Conservation (phyloP, 1,140 invertebrate genomes). For the Drosophila kurseongensis region DNA sequence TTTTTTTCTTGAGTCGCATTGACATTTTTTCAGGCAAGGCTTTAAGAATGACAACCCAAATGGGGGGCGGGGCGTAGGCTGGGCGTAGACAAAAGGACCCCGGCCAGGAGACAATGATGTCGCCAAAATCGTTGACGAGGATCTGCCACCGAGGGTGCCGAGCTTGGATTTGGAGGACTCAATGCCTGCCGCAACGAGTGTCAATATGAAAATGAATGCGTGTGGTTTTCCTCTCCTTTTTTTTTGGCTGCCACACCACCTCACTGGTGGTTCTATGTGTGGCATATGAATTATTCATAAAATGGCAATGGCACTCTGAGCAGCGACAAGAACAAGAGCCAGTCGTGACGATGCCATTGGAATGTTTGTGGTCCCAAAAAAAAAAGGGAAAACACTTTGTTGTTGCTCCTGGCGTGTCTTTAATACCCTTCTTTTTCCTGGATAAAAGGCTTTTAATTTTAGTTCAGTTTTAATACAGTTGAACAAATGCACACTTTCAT, state of each 20-base stretch:
- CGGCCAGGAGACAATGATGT: slow-evolving; percentile 64
- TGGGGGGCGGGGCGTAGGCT: slow-evolving; percentile 5
- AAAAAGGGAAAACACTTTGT: slow-evolving; percentile 11
- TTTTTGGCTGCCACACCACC: slow-evolving; percentile 6
- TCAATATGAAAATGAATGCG: slow-evolving; percentile 80
- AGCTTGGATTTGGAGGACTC: slow-evolving; percentile 55
- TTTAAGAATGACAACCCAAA: slow-evolving; percentile 33
- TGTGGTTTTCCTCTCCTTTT: slow-evolving; percentile 41
- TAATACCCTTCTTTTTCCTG: slow-evolving; percentile 9
- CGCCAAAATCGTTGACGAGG: slow-evolving; percentile 72
- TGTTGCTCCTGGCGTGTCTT: slow-evolving; percentile 6
- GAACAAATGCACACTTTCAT: no score
- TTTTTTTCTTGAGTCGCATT: background rate
- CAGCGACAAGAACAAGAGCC: slow-evolving; percentile 66
- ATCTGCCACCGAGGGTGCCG: slow-evolving; percentile 45
- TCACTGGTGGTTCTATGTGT: slow-evolving; percentile 51
- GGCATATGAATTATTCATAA: slow-evolving; percentile 81
- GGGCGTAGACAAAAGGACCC: slow-evolving; percentile 59
- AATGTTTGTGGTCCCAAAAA: slow-evolving; percentile 46
- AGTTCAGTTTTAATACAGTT: no score
- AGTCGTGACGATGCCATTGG: slow-evolving; percentile 61
- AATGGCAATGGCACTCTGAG: slow-evolving; percentile 75
- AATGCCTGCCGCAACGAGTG: slow-evolving; percentile 59
- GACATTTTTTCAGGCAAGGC: slow-evolving; percentile 20
- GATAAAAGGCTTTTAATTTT: no score